phyloP scores from a whole-genome alignment of 1,140 invertebrate species.

The Leptinotarsa lineolata region DNA sequence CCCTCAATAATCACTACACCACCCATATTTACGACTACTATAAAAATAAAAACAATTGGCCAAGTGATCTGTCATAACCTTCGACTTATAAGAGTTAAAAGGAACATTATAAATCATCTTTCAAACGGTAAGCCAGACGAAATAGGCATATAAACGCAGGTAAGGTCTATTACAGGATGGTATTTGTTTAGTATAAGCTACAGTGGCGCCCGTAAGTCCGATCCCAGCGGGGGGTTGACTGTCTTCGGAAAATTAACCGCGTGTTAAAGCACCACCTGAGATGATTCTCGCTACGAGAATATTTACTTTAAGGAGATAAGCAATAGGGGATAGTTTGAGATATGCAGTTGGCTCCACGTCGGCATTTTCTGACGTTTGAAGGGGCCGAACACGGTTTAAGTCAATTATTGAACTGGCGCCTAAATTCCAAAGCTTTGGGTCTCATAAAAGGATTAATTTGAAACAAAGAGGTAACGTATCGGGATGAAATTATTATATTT shows the following conservation, averaged over 20 bases:
- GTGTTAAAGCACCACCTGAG: constrained; percentile 15
- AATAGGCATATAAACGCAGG: constrained; percentile 24
- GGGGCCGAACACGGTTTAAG: constrained; percentile 2
- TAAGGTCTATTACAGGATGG: constrained; percentile 12
- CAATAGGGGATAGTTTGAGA: background rate
- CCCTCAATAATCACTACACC: constrained; percentile 7
- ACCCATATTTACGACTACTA: constrained; percentile 13
- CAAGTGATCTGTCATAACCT: constrained; percentile 9
- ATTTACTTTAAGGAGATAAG: background rate
- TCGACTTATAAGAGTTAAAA: constrained; percentile 1
- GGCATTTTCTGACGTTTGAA: constrained; percentile 13
- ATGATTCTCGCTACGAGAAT: background rate
- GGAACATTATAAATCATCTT: constrained; percentile 15
- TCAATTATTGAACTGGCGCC: constrained; percentile 39
- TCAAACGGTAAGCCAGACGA: constrained; percentile 15
- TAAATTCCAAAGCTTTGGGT: constrained; percentile 32
- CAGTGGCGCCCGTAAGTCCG: constrained; percentile 47
- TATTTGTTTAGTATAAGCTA: constrained; percentile 33
- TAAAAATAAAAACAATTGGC: constrained; percentile 10
- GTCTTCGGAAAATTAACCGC: constrained; percentile 17
- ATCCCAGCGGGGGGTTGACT: constrained; percentile 35
- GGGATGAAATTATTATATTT: constrained; percentile 2
- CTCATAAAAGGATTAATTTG: constrained; percentile 16
- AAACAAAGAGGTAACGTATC: background rate
- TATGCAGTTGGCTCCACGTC: background rate